Evolutionary conservation across 2,888 invertebrate species (phyloP).

Genomic region (Lycaena phlaeas): DNA sequence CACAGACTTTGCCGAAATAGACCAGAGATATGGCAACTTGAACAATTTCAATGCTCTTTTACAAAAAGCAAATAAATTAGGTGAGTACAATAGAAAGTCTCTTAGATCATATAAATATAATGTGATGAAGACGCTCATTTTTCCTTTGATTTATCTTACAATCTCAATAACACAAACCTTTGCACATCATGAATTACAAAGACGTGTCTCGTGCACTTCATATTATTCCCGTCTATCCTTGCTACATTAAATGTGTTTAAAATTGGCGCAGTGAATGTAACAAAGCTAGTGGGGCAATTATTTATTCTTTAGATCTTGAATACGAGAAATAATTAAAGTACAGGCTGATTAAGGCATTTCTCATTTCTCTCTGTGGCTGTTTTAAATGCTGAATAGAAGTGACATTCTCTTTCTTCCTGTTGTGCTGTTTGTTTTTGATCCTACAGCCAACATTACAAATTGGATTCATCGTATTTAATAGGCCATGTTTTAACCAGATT

Average conservation of each 20-base stretch:
- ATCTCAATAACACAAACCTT: too few relatives aligned
- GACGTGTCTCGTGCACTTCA: too few relatives aligned
- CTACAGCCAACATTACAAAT: not conserved
- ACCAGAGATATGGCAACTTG: conserved; percentile 79
- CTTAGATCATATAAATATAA: too few relatives aligned
- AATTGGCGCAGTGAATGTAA: not conserved
- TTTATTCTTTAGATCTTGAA: conserved; percentile 5
- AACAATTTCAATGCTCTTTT: conserved; percentile 74
- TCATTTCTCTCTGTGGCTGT: not conserved
- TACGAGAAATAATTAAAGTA: conserved; percentile 4
- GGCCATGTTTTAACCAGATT: conserved; percentile 32
- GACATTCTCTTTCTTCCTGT: not conserved
- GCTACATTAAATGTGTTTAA: conserved; percentile 1
- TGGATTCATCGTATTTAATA: not conserved
- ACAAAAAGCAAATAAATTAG: conserved; percentile 57
- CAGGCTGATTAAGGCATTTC: not conserved
- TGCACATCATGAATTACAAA: too few relatives aligned
- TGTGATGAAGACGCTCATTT: too few relatives aligned
- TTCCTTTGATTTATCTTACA: too few relatives aligned
- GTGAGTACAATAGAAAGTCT: too few relatives aligned
- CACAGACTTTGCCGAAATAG: conserved; percentile 77
- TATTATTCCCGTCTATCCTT: too few relatives aligned
- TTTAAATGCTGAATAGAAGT: not conserved
- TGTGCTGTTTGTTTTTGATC: not conserved
- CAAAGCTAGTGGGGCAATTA: conserved; percentile 1